Evolutionary conservation across 2,797 vertebrate species (phyloP).

Genomic region (Eutrigla gurnardus): DNA sequence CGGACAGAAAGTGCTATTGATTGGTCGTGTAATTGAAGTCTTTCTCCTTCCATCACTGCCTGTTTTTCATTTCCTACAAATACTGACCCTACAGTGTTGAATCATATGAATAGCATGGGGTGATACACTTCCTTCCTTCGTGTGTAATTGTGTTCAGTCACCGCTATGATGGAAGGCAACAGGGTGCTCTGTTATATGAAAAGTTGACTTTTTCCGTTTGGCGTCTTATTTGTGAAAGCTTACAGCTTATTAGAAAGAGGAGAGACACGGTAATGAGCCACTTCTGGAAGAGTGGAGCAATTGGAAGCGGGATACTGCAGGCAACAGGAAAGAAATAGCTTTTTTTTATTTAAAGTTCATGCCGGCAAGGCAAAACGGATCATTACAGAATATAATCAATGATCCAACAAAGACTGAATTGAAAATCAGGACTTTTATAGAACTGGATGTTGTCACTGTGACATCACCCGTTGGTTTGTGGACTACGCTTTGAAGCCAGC

Average conservation of each 20-base stretch:
- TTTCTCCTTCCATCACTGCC: conserved; percentile 41
- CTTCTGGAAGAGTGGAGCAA: conserved; percentile 4
- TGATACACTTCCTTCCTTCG: neutral
- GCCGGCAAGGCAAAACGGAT: neutral
- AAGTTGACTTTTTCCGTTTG: neutral
- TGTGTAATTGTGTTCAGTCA: conserved; percentile 17
- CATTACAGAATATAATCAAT: neutral
- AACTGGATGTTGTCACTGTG: neutral
- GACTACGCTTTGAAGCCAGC: neutral
- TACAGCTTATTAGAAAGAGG: neutral
- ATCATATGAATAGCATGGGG: conserved; percentile 17
- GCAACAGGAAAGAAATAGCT: neutral
- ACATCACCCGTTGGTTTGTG: neutral
- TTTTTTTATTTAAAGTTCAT: neutral
- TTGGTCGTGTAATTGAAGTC: conserved; percentile 49
- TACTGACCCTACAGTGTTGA: conserved; percentile 5
- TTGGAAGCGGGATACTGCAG: neutral
- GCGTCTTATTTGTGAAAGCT: conserved; percentile 6
- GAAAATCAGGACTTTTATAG: no score
- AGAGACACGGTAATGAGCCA: neutral
- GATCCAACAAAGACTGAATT: neutral
- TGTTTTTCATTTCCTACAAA: conserved; percentile 48
- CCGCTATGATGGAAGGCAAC: conserved; percentile 1
- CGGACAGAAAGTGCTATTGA: conserved; percentile 55
- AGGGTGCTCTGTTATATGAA: neutral